These are phyloP conservation scores for Chaenogobius annularis DNA, from an alignment of 2,113 vertebrate species.

Conservation along the genomic window DNA sequence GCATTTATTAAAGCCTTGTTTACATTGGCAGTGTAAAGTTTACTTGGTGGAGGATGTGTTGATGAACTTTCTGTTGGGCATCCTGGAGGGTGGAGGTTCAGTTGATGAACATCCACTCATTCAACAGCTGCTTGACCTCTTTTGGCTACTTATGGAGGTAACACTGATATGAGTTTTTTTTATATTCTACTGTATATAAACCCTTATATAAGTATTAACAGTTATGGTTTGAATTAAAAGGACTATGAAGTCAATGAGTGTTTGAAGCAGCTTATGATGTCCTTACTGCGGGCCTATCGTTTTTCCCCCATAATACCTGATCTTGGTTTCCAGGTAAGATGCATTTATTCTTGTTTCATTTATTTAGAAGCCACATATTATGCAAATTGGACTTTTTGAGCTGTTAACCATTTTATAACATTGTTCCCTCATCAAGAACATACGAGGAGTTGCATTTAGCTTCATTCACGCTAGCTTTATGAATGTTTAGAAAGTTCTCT, in stretches of 20 bases:
- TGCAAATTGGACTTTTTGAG: no score
- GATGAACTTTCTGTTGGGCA: slow-evolving; percentile 89
- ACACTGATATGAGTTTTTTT: background rate
- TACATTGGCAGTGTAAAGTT: slow-evolving; percentile 85
- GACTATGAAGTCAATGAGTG: slow-evolving; percentile 95
- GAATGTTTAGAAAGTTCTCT: no score
- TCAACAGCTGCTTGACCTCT: slow-evolving; percentile 90
- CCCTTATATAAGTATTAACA: background rate
- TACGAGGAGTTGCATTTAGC: no score
- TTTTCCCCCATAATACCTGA: slow-evolving; percentile 98
- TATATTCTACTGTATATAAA: background rate
- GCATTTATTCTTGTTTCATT: background rate
- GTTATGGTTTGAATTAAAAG: slow-evolving; percentile 59
- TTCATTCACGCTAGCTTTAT: no score
- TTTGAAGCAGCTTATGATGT: slow-evolving; percentile 97
- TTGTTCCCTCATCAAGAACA: no score
- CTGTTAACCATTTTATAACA: no score
- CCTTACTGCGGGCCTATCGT: slow-evolving; percentile 91
- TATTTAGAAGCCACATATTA: no score
- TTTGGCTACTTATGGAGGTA: slow-evolving; percentile 99
- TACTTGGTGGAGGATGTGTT: slow-evolving; percentile 97
- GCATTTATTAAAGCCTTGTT: background rate
- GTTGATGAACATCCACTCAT: slow-evolving; percentile 87
- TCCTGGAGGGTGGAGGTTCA: slow-evolving; percentile 86
- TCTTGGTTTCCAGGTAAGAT: slow-evolving; percentile 89